phyloP scores from a whole-genome alignment of 2,888 invertebrate species.

The Pycnomerus fuliginosus region DNA sequence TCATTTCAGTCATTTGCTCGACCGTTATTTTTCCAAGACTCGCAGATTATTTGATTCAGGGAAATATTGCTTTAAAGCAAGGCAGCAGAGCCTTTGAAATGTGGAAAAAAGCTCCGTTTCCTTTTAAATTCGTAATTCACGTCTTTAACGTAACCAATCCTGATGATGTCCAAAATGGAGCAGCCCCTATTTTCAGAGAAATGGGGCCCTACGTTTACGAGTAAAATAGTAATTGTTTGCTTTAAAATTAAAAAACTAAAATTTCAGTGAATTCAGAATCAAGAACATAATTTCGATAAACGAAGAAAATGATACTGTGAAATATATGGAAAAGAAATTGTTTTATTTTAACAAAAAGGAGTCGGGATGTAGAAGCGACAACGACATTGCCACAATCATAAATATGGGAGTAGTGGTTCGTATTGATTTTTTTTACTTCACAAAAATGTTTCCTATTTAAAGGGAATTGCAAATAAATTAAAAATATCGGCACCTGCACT shows the following conservation, averaged over 20 bases:
- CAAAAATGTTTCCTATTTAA: too few relatives aligned
- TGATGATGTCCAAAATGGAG: slow-evolving; percentile 57
- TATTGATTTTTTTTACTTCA: slow-evolving; percentile 3
- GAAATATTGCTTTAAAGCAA: slow-evolving; percentile 59
- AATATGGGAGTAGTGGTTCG: slow-evolving; percentile 62
- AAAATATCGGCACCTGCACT: slow-evolving; percentile 36
- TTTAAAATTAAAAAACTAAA: slow-evolving; percentile 34
- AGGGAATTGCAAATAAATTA: slow-evolving; percentile 38
- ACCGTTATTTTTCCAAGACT: too few relatives aligned
- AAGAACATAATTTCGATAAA: slow-evolving; percentile 31
- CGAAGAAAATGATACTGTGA: slow-evolving; percentile 59
- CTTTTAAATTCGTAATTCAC: slow-evolving; percentile 58
- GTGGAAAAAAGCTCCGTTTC: slow-evolving; percentile 62
- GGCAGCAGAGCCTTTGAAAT: slow-evolving; percentile 58
- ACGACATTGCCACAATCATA: slow-evolving; percentile 58
- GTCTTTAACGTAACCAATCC: slow-evolving; percentile 64
- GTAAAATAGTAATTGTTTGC: slow-evolving; percentile 45
- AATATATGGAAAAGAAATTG: slow-evolving; percentile 56
- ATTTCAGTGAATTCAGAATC: slow-evolving; percentile 35
- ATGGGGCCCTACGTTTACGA: slow-evolving; percentile 65
- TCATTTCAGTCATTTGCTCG: too few relatives aligned
- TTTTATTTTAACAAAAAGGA: slow-evolving; percentile 58
- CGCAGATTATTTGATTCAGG: too few relatives aligned
- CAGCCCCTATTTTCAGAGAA: slow-evolving; percentile 58
- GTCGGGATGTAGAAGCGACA: slow-evolving; percentile 53